These are phyloP conservation scores for Bellardia bayeri DNA, from an alignment of 2,888 invertebrate species.

Conservation along the genomic window DNA sequence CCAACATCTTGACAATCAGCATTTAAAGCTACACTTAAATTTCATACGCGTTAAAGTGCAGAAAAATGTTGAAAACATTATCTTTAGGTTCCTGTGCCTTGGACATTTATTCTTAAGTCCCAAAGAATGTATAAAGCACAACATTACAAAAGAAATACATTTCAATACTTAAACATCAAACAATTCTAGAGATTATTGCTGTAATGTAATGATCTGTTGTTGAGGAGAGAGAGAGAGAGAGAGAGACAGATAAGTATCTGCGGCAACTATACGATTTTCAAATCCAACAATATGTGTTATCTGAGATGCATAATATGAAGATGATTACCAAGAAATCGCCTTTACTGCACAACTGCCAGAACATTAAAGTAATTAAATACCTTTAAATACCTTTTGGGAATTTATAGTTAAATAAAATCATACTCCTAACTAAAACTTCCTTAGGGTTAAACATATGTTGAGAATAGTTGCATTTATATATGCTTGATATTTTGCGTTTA, in stretches of 20 bases:
- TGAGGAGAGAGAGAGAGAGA: neutral
- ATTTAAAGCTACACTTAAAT: constrained; percentile 66
- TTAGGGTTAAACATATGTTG: neutral
- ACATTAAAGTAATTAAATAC: constrained; percentile 62
- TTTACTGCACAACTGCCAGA: constrained; percentile 3
- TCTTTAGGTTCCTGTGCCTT: constrained; percentile 37
- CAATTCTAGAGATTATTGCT: constrained; percentile 36
- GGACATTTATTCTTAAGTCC: neutral
- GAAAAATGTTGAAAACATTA: constrained; percentile 70
- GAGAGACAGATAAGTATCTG: constrained; percentile 41
- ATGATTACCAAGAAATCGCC: constrained; percentile 66
- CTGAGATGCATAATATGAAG: constrained; percentile 62
- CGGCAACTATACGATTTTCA: constrained; percentile 4
- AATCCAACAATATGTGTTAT: constrained; percentile 38
- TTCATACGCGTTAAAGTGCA: constrained; percentile 71
- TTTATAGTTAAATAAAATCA: constrained; percentile 20
- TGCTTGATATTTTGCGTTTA: neutral
- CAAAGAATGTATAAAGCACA: constrained; percentile 45
- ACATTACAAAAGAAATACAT: constrained; percentile 44
- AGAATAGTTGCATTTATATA: no score
- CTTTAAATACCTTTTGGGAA: constrained; percentile 54
- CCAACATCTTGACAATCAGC: constrained; percentile 62
- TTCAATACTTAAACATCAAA: no score
- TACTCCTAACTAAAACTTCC: neutral
- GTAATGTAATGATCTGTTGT: constrained; percentile 36